Conservation (phyloP, 1,140 invertebrate genomes). For the Linepithema humile region DNA sequence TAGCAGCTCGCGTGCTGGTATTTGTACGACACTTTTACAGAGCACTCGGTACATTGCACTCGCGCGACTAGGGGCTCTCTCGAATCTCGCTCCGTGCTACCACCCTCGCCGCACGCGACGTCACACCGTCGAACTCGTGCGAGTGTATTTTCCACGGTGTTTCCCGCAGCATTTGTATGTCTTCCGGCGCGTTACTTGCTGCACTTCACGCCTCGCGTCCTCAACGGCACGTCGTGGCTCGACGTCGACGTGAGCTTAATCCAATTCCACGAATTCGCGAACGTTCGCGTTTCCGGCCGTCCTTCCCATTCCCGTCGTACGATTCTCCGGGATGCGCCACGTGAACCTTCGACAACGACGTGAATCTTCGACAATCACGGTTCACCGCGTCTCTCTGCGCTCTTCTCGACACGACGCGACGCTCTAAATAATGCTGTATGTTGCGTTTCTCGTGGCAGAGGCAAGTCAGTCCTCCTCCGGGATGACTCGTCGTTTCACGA, state of each 20-base stretch:
- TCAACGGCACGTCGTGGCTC: background rate
- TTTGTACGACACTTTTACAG: conserved; percentile 20
- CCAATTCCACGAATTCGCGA: conserved; percentile 14
- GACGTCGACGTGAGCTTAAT: background rate
- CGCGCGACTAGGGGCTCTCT: conserved; percentile 27
- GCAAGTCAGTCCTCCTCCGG: background rate
- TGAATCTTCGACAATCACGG: background rate
- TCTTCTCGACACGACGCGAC: background rate
- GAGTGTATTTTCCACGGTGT: conserved; percentile 15
- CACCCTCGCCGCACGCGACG: conserved; percentile 27
- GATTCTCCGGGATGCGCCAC: background rate
- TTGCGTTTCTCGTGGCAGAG: background rate
- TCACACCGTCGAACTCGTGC: conserved; percentile 1
- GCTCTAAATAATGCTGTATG: conserved; percentile 15
- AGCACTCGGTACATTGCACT: conserved; percentile 34
- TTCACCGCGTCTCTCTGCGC: background rate
- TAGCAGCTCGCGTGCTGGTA: conserved; percentile 26
- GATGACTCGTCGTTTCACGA: background rate
- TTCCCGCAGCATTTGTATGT: conserved; percentile 27
- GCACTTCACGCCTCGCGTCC: background rate
- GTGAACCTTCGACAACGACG: background rate
- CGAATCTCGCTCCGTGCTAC: conserved; percentile 38
- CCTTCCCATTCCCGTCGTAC: conserved; percentile 7
- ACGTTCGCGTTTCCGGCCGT: background rate
- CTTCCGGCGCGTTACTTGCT: background rate